Percentiles rank a stretch among this genome's conserved stretches.
Evolutionary conservation across 2,888 invertebrate species (phyloP).

Genomic region (Quadriops clusia): DNA sequence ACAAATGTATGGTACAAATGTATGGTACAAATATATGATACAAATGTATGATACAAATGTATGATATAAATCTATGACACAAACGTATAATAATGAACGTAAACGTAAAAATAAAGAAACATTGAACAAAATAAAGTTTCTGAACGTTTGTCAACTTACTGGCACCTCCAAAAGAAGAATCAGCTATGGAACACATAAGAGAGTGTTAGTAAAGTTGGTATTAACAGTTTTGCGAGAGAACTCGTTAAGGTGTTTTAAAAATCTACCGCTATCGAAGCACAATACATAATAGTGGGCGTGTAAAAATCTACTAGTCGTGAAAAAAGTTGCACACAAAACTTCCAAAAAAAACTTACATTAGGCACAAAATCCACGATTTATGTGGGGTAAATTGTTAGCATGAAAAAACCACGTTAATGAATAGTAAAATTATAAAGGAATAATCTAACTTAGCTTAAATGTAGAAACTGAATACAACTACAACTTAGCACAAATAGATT

Average conservation of each 20-base stretch:
- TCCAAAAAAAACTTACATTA: conserved; percentile 32
- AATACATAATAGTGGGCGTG: conserved; percentile 6
- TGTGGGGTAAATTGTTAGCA: conserved; percentile 25
- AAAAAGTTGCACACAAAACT: conserved; percentile 25
- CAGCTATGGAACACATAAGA: conserved; percentile 29
- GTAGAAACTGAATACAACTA: neutral
- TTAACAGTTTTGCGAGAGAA: neutral
- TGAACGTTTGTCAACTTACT: too few relatives aligned
- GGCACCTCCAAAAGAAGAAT: conserved; percentile 43
- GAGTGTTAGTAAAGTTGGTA: conserved; percentile 1
- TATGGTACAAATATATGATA: too few relatives aligned
- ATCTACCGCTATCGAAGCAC: conserved; percentile 5
- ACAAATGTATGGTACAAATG: too few relatives aligned
- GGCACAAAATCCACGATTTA: conserved; percentile 25
- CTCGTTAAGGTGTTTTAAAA: conserved; percentile 1
- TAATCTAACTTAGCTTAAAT: neutral
- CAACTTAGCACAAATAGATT: neutral
- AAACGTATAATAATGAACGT: too few relatives aligned
- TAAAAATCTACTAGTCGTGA: conserved; percentile 25
- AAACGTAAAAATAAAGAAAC: too few relatives aligned
- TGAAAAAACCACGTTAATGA: conserved; percentile 22
- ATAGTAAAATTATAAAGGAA: conserved; percentile 6
- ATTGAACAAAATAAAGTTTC: too few relatives aligned
- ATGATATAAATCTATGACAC: too few relatives aligned
- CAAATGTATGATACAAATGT: too few relatives aligned